Base-by-base conservation (phyloP, 2,113 vertebrate species). In the Recurvirostra avosetta region DNA sequence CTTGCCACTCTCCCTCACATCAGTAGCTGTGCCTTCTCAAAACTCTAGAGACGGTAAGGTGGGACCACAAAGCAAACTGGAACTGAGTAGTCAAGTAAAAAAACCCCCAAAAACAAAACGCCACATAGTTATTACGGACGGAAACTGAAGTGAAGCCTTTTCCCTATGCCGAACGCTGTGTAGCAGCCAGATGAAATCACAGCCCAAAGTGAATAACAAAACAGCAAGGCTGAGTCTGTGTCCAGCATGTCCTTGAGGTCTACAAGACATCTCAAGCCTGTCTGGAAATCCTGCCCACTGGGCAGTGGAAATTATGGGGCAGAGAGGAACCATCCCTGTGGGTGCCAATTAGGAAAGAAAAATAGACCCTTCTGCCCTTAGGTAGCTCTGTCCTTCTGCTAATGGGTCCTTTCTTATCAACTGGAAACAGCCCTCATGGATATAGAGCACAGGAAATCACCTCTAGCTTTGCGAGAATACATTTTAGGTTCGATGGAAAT, bases 351-450 rank as follows among this genome's bases (percentile, higher is more conserved):
- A 85, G 9, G 58, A 53, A 72, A 78, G 62, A 74, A 94, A 95
- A 86, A 77, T 32, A 65, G 43, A 36, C 36, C 22, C 13, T 81
- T 23, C 58, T 72, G 58, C 81, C 76, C 58, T 81, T 55, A 71
- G 68, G 84, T 84, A 72, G 6, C 40, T 89, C 63, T 79, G 18
- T 82, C 30, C 43, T 95, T 63, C 62, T 91, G 49, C 49, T 90
- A 65, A 75, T 5, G 2, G 61, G 49, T 94, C 80, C 34, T 72
- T 87, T 63, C 89, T 89, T 95, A 94, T 91, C 80, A 91, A 53
- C 30, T 78, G 27, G 43, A 85, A 94, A 55, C 80, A 89, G 87
- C 56, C 36, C 27, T 89, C 49, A 2, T 43, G 49, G 62, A 66
- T 58, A 36, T 21, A 65, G 27, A 80, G 32, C 0, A 0, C 19